These are phyloP conservation scores for Cervus canadensis DNA, from an alignment of 2,113 vertebrate species.

Conservation along the genomic window DNA sequence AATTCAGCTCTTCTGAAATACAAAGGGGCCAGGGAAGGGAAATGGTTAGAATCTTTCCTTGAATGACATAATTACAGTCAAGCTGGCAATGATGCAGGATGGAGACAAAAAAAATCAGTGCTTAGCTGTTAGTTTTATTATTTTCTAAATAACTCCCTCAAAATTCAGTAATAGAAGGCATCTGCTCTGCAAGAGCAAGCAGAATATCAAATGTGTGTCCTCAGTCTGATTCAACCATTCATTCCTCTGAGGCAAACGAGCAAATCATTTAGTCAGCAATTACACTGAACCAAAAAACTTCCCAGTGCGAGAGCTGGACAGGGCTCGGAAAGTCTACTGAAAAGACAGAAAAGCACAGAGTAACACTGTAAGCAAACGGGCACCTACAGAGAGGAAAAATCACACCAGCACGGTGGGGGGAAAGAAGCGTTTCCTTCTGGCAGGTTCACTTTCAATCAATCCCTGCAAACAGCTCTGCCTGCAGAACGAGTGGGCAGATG, in stretches of 20 bases:
- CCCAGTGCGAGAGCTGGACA: background rate
- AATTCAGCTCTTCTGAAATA: conserved; percentile 28
- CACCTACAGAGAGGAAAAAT: background rate
- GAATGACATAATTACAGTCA: conserved; percentile 51
- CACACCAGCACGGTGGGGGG: background rate
- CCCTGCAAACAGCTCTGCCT: conserved; percentile 46
- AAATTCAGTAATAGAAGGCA: conserved; percentile 48
- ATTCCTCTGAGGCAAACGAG: background rate
- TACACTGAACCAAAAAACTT: background rate
- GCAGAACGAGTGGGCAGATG: conserved; percentile 41
- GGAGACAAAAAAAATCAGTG: conserved; percentile 40
- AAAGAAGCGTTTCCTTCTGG: background rate
- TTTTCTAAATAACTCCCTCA: conserved; percentile 66
- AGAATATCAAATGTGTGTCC: background rate
- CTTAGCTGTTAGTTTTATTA: conserved; percentile 68
- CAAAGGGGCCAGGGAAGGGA: conserved; percentile 33
- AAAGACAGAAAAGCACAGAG: background rate
- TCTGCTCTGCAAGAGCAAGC: conserved; percentile 31
- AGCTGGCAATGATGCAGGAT: conserved; percentile 46
- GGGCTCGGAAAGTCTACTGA: background rate
- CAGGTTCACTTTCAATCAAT: conserved; percentile 34
- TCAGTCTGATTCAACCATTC: conserved; percentile 40
- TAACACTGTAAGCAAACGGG: background rate
- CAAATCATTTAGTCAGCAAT: conserved; percentile 12
- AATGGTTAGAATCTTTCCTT: conserved; percentile 38